Evolutionary conservation across 2,888 invertebrate species (phyloP), one percentile per base, ranked within the genome.

Genomic region (Malacosoma neustria): DNA sequence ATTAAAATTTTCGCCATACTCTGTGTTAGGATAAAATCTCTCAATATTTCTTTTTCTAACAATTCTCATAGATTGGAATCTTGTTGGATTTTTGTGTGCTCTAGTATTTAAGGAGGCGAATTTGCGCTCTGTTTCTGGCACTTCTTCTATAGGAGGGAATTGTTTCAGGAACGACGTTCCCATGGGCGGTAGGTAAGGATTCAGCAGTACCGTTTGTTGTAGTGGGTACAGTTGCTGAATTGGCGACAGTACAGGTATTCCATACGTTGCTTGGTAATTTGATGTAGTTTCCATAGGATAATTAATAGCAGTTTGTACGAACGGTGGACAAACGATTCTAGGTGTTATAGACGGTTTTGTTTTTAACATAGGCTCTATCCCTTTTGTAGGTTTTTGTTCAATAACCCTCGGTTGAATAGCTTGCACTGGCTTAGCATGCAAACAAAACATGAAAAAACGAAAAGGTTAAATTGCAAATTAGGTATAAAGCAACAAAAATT

Each of bases 341-440:
- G 86, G 85, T 13, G 84, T 71, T 39, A 85, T 86, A 5, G 86
- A 85, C 2, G 87, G 87, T 44, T 86, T 87, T 11, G 84, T 85
- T 29, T 79, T 77, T 50, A 87, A 45, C 41, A 87, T 59, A 7
- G 68, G 59, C 42, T 73, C 80, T 11, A 82, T 75, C 34, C 72
- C 69, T 64, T 81, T 82, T 0, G 61, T 48, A 2, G 57, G 46
- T 69, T 77, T 35, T 73, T 73, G 37, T 11, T 81, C 74, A 49
- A 88, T 73, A 51, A 89, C 87, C 74, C 85, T 67, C 36, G 86
- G 87, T 48, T 86, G 86, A 45, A 87, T 87, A 31, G 82, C 84
- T 76, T 87, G 86, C 43, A 87, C 86, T 57, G 84, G 91, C 90
- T 89, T 55, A 49, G 59, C 61, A 67, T 37, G 55, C 65, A 72